phyloP scores from a whole-genome alignment of 2,888 invertebrate genomes.

The Papilio demoleus region DNA sequence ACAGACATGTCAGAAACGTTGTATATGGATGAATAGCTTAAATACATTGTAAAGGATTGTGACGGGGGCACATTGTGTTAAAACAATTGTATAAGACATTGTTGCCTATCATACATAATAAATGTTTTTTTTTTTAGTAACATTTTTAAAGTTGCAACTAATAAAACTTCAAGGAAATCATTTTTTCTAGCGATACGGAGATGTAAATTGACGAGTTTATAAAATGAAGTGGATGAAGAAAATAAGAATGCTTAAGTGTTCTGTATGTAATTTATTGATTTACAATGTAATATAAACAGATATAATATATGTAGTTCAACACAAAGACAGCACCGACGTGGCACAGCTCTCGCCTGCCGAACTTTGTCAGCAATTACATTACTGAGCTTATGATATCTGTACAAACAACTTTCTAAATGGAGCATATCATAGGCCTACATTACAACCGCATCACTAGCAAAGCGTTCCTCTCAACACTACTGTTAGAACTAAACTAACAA shows the following conservation, averaged over 20 bases:
- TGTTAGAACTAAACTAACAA: too few relatives aligned
- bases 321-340: constrained; percentile 18
- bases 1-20: too few relatives aligned
- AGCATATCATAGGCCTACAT: background rate
- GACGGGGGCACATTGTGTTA: too few relatives aligned
- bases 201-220: background rate
- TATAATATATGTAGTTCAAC: constrained; percentile 13
- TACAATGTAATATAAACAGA: constrained; percentile 45
- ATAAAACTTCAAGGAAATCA: background rate
- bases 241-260: constrained; percentile 46
- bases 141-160: too few relatives aligned
- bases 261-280: constrained; percentile 54
- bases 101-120: too few relatives aligned
- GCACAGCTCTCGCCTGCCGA: background rate
- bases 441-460: background rate
- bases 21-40: too few relatives aligned
- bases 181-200: background rate
- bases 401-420: background rate
- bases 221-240: constrained; percentile 36
- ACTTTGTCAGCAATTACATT: too few relatives aligned
- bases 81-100: too few relatives aligned
- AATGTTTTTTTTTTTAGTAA: too few relatives aligned
- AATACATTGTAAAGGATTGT: too few relatives aligned
- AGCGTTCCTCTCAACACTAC: background rate
- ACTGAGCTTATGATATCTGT: background rate